Evolutionary conservation across 2,113 vertebrate species (phyloP), one percentile per base, ranked within the genome.

Genomic region (Myiozetetes cayanensis): DNA sequence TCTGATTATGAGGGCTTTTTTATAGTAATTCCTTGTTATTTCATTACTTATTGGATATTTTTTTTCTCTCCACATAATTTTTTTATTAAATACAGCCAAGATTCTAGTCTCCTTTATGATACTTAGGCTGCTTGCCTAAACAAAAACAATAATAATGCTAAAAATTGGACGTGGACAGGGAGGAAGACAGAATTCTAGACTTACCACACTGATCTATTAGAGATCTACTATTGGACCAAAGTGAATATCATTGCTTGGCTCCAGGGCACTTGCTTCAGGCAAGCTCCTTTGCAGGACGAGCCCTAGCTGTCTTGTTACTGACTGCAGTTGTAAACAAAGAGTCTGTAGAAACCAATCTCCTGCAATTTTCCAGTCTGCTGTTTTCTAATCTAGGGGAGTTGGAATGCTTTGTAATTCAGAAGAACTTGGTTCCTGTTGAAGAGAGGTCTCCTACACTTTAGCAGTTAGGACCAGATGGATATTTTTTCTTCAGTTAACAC

Each of bases 361-460:
- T 96, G 84, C 93, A 97, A 97, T 98, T 98, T 98, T 98, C 97
- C 97, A 98, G 96, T 97, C 96, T 97, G 90, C 95, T 98, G 96
- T 98, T 98, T 98, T 97, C 96, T 96, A 97, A 97, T 97, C 96
- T 97, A 95, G 73, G 88, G 68, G 49, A 97, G 85, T 91, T 90
- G 96, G 90, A 95, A 95, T 58, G 93, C 90, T 97, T 96, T 93
- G 93, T 95, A 96, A 80, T 97, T 97, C 96, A 94, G 96, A 97
- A 95, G 93, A 97, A 96, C 80, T 44, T 88, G 63, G 84, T 92
- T 95, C 72, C 76, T 95, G 49, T 79, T 96, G 91, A 97, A 91
- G 55, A 91, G 71, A 97, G 70, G 27, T 97, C 86, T 97, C 77
- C 61, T 96, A 52, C 35, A 89, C 75, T 96, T 97, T 92, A 96